A percentile compares a stretch with the other conserved stretches of the same genome.
These are phyloP conservation scores for Hiodon alosoides DNA, from an alignment of 2,113 vertebrate genomes.

Conservation along the genomic window DNA sequence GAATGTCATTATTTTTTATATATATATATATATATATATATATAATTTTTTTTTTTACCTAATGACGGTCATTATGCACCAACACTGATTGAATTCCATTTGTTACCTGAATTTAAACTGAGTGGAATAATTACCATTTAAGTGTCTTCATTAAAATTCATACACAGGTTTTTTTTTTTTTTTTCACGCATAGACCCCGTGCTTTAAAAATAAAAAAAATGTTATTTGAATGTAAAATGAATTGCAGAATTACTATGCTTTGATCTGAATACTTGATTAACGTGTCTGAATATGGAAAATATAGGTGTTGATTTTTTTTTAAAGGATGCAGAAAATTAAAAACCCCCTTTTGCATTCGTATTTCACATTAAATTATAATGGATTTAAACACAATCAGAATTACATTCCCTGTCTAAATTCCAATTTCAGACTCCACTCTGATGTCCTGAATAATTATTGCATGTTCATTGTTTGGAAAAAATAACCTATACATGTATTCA, in stretches of 20 bases:
- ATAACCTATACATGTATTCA: constrained; percentile 17
- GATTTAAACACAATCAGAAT: constrained; percentile 68
- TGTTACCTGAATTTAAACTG: constrained; percentile 99
- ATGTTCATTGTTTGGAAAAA: constrained; percentile 46
- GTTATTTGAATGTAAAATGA: constrained; percentile 90
- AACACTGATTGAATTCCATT: constrained; percentile 99
- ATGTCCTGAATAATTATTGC: constrained; percentile 59
- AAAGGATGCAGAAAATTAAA: constrained; percentile 37
- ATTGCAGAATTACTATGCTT: constrained; percentile 67
- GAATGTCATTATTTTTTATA: constrained; percentile 95
- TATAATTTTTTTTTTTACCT: constrained; percentile 80
- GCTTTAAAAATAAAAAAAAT: constrained; percentile 97
- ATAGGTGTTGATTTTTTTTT: no score
- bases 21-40: no score
- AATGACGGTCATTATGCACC: constrained; percentile 98
- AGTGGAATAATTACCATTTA: constrained; percentile 99
- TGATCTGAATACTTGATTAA: constrained; percentile 59
- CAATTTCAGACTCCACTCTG: constrained; percentile 63
- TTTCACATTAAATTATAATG: constrained; percentile 65
- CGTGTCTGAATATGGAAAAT: constrained; percentile 43
- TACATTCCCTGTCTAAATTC: constrained; percentile 58
- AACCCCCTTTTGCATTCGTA: constrained; percentile 53
- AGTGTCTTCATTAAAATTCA: constrained; percentile 99
- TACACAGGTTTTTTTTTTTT: constrained; percentile 93
- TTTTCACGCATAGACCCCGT: constrained; percentile 82